Percentiles rank a stretch among this genome's conserved stretches.
These are phyloP conservation scores for Ursus arctos DNA, from an alignment of 2,113 vertebrate species.

Conservation along the genomic window DNA sequence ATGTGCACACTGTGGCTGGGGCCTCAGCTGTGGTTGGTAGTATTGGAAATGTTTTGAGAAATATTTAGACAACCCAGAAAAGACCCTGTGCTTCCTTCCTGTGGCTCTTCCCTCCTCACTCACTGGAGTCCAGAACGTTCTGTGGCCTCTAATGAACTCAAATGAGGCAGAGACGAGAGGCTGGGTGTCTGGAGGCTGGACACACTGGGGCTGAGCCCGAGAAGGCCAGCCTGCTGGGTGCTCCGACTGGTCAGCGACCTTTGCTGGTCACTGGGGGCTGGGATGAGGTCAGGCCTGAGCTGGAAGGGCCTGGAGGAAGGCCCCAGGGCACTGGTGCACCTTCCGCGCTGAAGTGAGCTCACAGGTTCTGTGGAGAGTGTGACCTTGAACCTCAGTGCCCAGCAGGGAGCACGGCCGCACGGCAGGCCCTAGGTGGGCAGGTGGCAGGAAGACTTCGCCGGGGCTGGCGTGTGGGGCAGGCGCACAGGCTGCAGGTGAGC, in stretches of 20 bases:
- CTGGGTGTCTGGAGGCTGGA: no score
- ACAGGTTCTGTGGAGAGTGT: fast-evolving
- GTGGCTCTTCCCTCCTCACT: not conserved
- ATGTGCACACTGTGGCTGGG: fast-evolving
- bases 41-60: not conserved
- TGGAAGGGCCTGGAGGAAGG: not conserved
- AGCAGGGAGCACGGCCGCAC: not conserved
- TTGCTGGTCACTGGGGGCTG: not conserved
- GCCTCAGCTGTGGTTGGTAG: not conserved
- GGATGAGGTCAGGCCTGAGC: not conserved
- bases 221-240: not conserved
- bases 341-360: fast-evolving
- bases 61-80: not conserved
- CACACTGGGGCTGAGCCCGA: fast-evolving
- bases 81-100: not conserved
- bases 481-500: fast-evolving
- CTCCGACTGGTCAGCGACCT: not conserved
- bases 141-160: not conserved
- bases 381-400: not conserved
- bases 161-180: not conserved
- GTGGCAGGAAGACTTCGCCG: no score
- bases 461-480: not conserved
- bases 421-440: fast-evolving
- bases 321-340: not conserved
- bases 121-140: not conserved